These are phyloP conservation scores for Mustela nigripes DNA, from an alignment of 2,113 vertebrate species.

Conservation along the genomic window DNA sequence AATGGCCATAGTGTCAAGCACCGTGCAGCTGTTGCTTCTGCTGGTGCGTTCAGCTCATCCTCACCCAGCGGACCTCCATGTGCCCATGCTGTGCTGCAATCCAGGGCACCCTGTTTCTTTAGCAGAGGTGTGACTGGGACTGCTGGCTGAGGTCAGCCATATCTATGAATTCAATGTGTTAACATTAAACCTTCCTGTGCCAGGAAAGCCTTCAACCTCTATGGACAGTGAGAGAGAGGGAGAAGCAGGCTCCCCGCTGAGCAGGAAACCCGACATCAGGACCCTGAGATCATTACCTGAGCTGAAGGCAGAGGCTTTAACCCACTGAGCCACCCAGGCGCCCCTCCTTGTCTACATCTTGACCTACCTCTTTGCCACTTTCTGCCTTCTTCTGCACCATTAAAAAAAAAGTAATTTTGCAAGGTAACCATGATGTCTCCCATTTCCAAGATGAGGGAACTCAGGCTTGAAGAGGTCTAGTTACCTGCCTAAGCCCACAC, in stretches of 20 bases:
- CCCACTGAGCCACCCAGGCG: no score
- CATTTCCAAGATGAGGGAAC: not conserved
- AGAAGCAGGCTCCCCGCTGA: no score
- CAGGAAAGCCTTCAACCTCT: not conserved
- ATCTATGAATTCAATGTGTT: not conserved
- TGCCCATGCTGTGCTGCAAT: accelerated
- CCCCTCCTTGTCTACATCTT: not conserved
- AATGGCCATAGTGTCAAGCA: accelerated
- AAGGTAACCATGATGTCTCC: not conserved
- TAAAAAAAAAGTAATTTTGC: not conserved
- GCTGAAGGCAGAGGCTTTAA: no score
- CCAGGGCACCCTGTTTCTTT: not conserved
- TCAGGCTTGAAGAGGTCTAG: not conserved
- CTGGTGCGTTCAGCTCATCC: not conserved
- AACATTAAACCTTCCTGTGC: not conserved
- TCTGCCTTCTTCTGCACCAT: not conserved
- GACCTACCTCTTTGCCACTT: no score
- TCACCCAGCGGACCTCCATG: no score
- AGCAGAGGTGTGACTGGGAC: accelerated
- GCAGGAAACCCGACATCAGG: no score
- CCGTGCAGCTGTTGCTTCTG: accelerated
- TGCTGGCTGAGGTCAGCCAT: not conserved
- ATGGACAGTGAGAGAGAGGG: no score
- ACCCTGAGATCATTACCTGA: no score
- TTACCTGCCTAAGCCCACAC: not conserved